These are phyloP conservation scores for Lophius americanus DNA, from an alignment of 2,797 vertebrate species.

Conservation along the genomic window DNA sequence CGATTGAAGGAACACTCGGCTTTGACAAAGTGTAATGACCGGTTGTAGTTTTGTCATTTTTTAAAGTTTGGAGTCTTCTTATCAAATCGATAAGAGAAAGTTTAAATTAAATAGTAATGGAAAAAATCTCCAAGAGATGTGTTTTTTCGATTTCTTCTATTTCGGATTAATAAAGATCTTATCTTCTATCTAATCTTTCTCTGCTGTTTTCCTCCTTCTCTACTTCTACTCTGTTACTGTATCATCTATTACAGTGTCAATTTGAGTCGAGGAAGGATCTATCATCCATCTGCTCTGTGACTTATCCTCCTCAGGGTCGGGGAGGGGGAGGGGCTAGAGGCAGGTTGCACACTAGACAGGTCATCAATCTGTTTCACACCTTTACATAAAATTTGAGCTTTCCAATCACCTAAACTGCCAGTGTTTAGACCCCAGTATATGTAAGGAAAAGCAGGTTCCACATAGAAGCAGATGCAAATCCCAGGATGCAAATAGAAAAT, in stretches of 20 bases:
- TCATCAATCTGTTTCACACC: conserved; percentile 29
- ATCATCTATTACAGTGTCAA: conserved; percentile 5
- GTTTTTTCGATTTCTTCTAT: background rate
- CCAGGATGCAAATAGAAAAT: no score
- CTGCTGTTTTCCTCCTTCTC: no score
- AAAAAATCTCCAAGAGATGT: conserved; percentile 4
- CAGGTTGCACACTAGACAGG: conserved; percentile 7
- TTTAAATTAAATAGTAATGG: conserved; percentile 5
- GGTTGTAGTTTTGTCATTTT: conserved; percentile 16
- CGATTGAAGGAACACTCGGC: conserved; percentile 49
- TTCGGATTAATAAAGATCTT: no score
- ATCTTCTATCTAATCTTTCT: background rate
- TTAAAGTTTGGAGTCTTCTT: conserved; percentile 11
- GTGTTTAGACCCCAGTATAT: conserved; percentile 5
- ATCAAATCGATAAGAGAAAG: conserved; percentile 1
- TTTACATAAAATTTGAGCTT: background rate
- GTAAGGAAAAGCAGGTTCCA: background rate
- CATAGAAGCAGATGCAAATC: background rate
- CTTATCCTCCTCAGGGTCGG: conserved; percentile 24
- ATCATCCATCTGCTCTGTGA: conserved; percentile 32
- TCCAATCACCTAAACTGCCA: background rate
- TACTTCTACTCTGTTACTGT: no score
- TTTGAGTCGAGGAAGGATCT: conserved; percentile 13
- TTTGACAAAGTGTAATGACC: conserved; percentile 38
- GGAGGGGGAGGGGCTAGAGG: background rate